Evolutionary conservation across 2,888 invertebrate species (phyloP), one percentile per base, ranked within the genome.

Genomic region (Leptogaster cylindrica): DNA sequence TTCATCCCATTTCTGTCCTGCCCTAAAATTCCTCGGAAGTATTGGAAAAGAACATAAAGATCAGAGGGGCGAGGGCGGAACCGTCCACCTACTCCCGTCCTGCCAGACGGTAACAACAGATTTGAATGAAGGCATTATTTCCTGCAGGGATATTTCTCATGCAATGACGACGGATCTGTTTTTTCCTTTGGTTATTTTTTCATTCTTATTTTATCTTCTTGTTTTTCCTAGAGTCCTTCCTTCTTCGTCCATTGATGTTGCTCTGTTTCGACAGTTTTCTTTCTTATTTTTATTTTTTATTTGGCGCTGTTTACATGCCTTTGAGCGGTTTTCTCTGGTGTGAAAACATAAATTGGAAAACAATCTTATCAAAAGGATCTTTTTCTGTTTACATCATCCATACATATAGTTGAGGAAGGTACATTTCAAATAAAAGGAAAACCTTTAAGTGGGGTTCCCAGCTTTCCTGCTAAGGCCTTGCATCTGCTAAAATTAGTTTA

Each of bases 271-370:
- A 36, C 66, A 66, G 67, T 66, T 68, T 67, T 65, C 63, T 66
- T 64, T 68, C n/a, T n/a, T n/a, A n/a, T n/a, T n/a, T n/a, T n/a
- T n/a, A n/a, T 71, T 66, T 39, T 28, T 39, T n/a, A 25, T 39
- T 36, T 39, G 48, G 6, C 2, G n/a, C 25, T 71, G 71, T 71
- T 71, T 70, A 69, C 67, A 66, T 67, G 65, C 55, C 69, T 69
- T 44, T 67, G 66, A 70, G 70, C 70, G 63, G 61, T 52, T 71
- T 64, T 70, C 69, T 44, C 69, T 71, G 71, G 73, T 73, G 74
- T 73, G 74, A 74, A 74, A 72, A 74, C 73, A 73, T 73, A 74
- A 74, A 74, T 74, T 73, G 73, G 72, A 73, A 74, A 73, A 72
- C 72, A 74, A 74, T 73, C 72, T 73, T 66, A 66, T 66, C 66